phyloP scores from a whole-genome alignment of 2,888 invertebrate genomes.

The Pseudanteris insignis region DNA sequence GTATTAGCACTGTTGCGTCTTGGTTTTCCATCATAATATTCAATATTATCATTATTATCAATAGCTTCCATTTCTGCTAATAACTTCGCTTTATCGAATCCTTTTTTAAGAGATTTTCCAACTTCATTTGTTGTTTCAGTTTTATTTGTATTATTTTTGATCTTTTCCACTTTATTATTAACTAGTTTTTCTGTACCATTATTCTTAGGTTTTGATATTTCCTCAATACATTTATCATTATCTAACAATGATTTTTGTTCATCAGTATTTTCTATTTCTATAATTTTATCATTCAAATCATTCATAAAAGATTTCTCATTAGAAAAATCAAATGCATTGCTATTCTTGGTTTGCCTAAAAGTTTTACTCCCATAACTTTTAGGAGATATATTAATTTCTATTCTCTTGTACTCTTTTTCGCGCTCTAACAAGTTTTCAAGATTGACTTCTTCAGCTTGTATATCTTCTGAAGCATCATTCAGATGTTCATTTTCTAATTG shows the following conservation, averaged over 20 bases:
- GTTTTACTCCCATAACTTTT: slow-evolving; percentile 5
- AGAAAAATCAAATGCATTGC: slow-evolving; percentile 4
- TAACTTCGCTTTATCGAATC: slow-evolving; percentile 69
- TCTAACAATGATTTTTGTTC: slow-evolving; percentile 42
- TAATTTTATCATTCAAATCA: not conserved
- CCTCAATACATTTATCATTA: slow-evolving; percentile 39
- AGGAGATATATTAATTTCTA: not conserved
- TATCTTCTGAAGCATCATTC: not conserved
- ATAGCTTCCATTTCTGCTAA: slow-evolving; percentile 74
- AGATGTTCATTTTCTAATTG: slow-evolving; percentile 1
- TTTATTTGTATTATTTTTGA: slow-evolving; percentile 9
- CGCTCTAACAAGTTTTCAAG: not conserved
- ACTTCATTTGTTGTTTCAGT: slow-evolving; percentile 8
- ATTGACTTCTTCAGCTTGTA: not conserved
- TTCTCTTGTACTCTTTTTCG: not conserved
- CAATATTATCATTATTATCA: slow-evolving; percentile 68
- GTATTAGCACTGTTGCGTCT: slow-evolving; percentile 38
- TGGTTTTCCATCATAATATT: slow-evolving; percentile 51
- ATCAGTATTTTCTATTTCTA: not conserved
- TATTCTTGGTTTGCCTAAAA: not conserved
- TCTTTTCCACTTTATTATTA: slow-evolving; percentile 6
- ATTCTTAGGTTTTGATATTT: slow-evolving; percentile 8
- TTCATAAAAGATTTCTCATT: not conserved
- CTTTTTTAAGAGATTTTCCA: slow-evolving; percentile 5
- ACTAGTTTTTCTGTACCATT: slow-evolving; percentile 7